Evolutionary conservation across 2,888 invertebrate species (phyloP).

Genomic region (Peribatodes rhomboidaria): DNA sequence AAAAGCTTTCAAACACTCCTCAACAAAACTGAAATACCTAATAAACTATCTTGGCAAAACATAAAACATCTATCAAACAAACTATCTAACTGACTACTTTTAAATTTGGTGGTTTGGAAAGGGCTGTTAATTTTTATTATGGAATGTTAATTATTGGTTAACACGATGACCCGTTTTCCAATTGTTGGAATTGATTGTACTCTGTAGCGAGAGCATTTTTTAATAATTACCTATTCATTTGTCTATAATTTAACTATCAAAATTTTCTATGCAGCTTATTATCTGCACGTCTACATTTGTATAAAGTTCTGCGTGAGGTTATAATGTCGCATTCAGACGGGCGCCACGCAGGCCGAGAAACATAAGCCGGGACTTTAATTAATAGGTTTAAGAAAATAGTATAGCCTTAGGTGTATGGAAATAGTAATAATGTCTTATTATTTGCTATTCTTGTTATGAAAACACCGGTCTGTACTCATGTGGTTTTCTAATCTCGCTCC

Average conservation of each 20-base stretch:
- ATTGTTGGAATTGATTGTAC: not conserved
- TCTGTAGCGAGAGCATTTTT: slow-evolving; percentile 33
- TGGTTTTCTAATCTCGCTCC: too few species aligned
- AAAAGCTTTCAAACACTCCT: not conserved
- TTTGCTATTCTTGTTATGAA: not conserved
- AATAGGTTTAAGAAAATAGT: too few species aligned
- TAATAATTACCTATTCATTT: too few species aligned
- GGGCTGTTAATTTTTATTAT: not conserved
- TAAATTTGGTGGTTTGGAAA: not conserved
- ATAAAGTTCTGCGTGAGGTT: not conserved
- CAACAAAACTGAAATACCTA: not conserved
- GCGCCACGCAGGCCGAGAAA: too few species aligned
- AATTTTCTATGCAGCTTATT: slow-evolving; percentile 20
- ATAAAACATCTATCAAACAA: too few species aligned
- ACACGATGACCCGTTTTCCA: slow-evolving; percentile 4
- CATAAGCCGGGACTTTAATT: too few species aligned
- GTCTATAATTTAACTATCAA: slow-evolving; percentile 46
- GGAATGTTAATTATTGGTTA: slow-evolving; percentile 15
- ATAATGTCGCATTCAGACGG: slow-evolving; percentile 4
- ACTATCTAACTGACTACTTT: too few species aligned
- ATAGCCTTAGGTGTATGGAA: not conserved
- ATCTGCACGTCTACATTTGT: slow-evolving; percentile 18
- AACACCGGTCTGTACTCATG: too few species aligned
- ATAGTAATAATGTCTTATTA: slow-evolving; percentile 5
- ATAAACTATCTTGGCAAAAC: not conserved